phyloP scores from a whole-genome alignment of 92 coral and sea anemone genomes.

The Epizoanthus scotinus region DNA sequence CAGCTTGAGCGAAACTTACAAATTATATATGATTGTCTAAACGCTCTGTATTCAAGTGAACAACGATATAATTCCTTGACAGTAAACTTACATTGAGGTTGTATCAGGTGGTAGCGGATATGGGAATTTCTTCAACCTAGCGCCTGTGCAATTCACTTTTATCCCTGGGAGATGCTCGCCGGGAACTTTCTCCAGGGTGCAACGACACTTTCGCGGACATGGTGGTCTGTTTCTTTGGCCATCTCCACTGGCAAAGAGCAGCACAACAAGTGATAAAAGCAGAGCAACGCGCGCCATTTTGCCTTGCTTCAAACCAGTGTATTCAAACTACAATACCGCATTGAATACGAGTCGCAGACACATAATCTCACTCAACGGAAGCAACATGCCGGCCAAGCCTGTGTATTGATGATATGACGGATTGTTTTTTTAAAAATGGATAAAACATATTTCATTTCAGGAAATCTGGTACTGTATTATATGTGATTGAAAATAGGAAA shows the following conservation, averaged over 20 bases:
- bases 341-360: conserved; percentile 1
- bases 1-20: too few relatives aligned
- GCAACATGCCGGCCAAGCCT: too few relatives aligned
- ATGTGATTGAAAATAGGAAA: too few relatives aligned
- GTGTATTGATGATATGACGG: too few relatives aligned
- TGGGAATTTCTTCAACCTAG: conserved; percentile 3
- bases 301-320: not conserved
- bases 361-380: not conserved
- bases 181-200: not conserved
- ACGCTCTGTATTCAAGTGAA: too few relatives aligned
- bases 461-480: too few relatives aligned
- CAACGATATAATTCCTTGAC: too few relatives aligned
- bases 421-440: too few relatives aligned
- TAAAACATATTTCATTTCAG: too few relatives aligned
- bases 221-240: not conserved
- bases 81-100: not conserved
- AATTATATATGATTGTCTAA: too few relatives aligned
- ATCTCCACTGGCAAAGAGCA: not conserved
- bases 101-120: not conserved
- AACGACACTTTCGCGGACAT: conserved; percentile 5
- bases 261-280: not conserved
- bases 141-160: conserved; percentile 10
- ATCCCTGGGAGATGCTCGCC: not conserved
- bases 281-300: not conserved
- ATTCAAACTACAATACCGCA: not conserved